These are phyloP conservation scores for Drosophila nr. fundita DNA, from an alignment of 2,888 invertebrate genomes.

Conservation along the genomic window DNA sequence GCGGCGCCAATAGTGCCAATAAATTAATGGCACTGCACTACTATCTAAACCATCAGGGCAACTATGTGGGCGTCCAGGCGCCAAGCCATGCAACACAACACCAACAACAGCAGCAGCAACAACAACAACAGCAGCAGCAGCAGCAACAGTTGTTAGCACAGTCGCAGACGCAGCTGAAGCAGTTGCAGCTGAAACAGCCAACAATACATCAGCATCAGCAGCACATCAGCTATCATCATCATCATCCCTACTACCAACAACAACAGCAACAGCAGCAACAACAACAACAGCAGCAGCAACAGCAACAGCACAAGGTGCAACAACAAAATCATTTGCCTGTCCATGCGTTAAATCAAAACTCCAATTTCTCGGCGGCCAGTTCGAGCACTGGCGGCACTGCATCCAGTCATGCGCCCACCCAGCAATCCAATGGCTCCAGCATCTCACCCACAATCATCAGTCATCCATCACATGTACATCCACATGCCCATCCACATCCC, in stretches of 20 bases:
- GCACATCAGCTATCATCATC: constrained; percentile 75
- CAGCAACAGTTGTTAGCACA: constrained; percentile 77
- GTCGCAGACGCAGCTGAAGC: constrained; percentile 81
- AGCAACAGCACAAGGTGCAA: constrained; percentile 39
- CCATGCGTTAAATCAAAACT: constrained; percentile 81
- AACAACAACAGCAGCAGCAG: constrained; percentile 50
- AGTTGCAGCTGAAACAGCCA: constrained; percentile 81
- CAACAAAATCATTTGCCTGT: constrained; percentile 72
- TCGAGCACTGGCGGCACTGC: constrained; percentile 82
- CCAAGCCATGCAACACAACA: constrained; percentile 32
- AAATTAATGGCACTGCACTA: constrained; percentile 82
- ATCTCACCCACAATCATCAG: constrained; percentile 79
- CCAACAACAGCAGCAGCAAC: constrained; percentile 2
- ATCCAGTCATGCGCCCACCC: constrained; percentile 83
- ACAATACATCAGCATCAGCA: constrained; percentile 82
- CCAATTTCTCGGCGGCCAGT: constrained; percentile 82
- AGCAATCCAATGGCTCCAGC: constrained; percentile 82
- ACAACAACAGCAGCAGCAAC: constrained; percentile 38
- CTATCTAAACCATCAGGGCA: constrained; percentile 82
- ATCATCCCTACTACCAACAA: constrained; percentile 81
- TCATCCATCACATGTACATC: constrained; percentile 28
- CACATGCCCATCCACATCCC: constrained; percentile 4
- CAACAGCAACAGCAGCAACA: constrained; percentile 52
- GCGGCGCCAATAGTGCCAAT: constrained; percentile 56
- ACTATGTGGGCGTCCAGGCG: constrained; percentile 62